Conservation (phyloP, 2,113 vertebrate genomes). For the Smithornis capensis region DNA sequence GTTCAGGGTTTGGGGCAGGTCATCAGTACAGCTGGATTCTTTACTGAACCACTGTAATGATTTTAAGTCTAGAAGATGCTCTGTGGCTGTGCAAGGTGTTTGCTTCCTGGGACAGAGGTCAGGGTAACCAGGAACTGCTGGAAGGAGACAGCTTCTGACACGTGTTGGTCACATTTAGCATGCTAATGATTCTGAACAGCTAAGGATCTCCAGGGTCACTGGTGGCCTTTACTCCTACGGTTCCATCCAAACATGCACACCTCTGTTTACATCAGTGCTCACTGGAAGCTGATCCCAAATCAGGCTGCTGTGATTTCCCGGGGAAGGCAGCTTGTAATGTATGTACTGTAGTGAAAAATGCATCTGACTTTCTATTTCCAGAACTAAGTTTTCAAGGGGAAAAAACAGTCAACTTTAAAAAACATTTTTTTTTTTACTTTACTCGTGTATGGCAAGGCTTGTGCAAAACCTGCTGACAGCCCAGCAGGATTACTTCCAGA, state of each 20-base stretch:
- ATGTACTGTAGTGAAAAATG: background rate
- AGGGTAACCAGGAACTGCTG: background rate
- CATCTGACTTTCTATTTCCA: background rate
- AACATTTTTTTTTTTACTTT: background rate
- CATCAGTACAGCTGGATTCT: background rate
- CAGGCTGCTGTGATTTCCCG: background rate
- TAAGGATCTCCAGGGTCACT: background rate
- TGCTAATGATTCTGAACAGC: background rate
- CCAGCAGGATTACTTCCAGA: background rate
- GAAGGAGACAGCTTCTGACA: background rate
- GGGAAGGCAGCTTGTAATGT: background rate
- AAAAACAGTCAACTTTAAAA: background rate
- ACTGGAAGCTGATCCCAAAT: background rate
- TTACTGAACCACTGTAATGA: background rate
- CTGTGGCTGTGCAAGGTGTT: background rate
- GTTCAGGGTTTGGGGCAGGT: background rate
- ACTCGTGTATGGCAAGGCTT: rapidly evolving
- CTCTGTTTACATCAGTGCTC: background rate
- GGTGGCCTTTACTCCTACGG: background rate
- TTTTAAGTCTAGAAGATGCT: background rate
- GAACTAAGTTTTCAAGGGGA: background rate
- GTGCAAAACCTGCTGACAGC: background rate
- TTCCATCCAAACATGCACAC: background rate
- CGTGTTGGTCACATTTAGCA: background rate
- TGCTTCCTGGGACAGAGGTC: background rate